Conservation (phyloP, 2,888 invertebrate species). For the Patella ulyssiponensis region DNA sequence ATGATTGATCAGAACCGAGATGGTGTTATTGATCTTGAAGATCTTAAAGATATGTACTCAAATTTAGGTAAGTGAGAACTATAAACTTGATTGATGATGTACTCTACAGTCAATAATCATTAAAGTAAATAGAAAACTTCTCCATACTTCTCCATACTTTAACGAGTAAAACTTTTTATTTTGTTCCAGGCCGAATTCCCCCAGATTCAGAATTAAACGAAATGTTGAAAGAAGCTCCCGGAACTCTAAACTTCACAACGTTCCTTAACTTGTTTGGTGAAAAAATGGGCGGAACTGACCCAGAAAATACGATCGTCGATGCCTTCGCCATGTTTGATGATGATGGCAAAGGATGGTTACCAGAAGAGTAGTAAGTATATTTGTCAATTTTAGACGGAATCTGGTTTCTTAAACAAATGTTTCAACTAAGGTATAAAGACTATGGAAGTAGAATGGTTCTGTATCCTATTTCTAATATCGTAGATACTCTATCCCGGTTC, state of each 20-base stretch:
- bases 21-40: constrained; percentile 73
- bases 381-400: too few species aligned
- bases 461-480: too few species aligned
- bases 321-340: constrained; percentile 75
- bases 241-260: constrained; percentile 70
- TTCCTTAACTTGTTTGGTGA: constrained; percentile 72
- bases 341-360: constrained; percentile 70
- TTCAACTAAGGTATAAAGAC: too few species aligned
- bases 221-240: constrained; percentile 70
- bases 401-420: too few species aligned
- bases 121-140: too few species aligned
- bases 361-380: constrained; percentile 72
- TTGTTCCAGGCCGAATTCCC: constrained; percentile 56
- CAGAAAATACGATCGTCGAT: constrained; percentile 73
- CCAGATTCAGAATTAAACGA: constrained; percentile 61
- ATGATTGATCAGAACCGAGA: constrained; percentile 76
- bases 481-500: too few species aligned
- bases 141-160: too few species aligned
- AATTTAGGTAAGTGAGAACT: constrained; percentile 69
- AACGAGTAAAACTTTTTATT: too few species aligned
- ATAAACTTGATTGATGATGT: too few species aligned
- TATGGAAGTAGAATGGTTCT: too few species aligned
- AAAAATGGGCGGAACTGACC: constrained; percentile 73
- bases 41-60: constrained; percentile 74
- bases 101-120: too few species aligned